Evolutionary conservation across 2,113 vertebrate species (phyloP), one percentile per base, ranked within the genome.

Genomic region (Raja brachyura): DNA sequence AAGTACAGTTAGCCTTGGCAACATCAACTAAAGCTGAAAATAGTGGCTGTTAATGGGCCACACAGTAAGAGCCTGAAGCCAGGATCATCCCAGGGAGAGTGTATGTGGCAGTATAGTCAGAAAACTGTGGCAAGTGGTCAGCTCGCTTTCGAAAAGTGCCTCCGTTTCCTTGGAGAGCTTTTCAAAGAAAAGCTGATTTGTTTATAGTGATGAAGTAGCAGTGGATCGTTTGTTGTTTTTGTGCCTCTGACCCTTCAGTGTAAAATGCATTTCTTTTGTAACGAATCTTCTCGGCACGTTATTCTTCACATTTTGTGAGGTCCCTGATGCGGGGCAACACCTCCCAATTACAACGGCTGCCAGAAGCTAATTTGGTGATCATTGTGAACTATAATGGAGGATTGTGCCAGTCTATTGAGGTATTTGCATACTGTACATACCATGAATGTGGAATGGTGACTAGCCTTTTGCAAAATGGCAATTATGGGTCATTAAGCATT

Each of bases 401-500:
- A 96, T 96, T 96, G 95, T 96, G 96, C 96, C 94, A 96, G 95
- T 95, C 95, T 96, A 96, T 96, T 97, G 96, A 94, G 96, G 96
- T 95, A 97, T 97, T 97, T 97, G 96, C 97, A 97, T 97, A 97
- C 96, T 96, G 96, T 96, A 96, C 96, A 97, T 96, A 96, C 95
- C 95, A 95, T 96, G 96, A 97, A 97, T 97, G 97, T 96, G 95
- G 97, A 97, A 96, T 96, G 96, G 96, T 96, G 96, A 96, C 96
- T 96, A 94, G 95, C 95, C 95, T 96, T 95, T 95, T 96, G 95
- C 96, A 95, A 95, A 96, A 95, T 94, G 96, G 96, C 95, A 97
- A 97, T 97, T 96, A 96, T 96, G 96, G 96, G 95, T 96, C 96
- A 97, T 97, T 97, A 97, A 95, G 90, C 90, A 92, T 92, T 54